Conservation (phyloP, 92 coral and sea anemone genomes). For the Parazoanthus swiftii region DNA sequence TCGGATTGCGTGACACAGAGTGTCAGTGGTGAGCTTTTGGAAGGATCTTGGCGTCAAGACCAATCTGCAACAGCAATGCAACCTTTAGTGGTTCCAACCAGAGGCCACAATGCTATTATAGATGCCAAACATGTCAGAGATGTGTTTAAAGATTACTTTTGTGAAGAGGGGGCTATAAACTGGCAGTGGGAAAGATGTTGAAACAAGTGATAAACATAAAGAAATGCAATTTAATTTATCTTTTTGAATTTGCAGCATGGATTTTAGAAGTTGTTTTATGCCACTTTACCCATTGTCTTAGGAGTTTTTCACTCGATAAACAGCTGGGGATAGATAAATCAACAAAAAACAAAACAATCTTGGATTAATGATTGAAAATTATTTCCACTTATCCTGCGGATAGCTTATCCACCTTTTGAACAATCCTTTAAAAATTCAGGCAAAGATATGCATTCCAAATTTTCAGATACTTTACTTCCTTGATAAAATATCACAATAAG, state of each 20-base stretch:
- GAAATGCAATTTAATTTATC: neutral
- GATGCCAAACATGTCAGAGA: conserved; percentile 39
- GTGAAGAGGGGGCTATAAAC: conserved; percentile 36
- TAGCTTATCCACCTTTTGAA: too few relatives aligned
- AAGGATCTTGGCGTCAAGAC: conserved; percentile 36
- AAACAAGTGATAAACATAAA: conserved; percentile 2
- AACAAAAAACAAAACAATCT: neutral
- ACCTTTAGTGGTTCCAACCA: conserved; percentile 27
- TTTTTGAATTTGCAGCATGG: neutral
- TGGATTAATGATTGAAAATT: neutral
- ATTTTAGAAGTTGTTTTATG: neutral
- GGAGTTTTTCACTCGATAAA: neutral
- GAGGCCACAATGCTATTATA: conserved; percentile 26
- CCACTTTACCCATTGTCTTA: neutral
- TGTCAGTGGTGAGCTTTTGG: conserved; percentile 20
- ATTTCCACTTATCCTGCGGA: neutral
- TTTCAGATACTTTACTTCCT: neutral
- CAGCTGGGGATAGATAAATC: neutral
- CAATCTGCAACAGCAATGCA: neutral
- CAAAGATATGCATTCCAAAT: conserved; percentile 9
- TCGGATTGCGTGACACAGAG: conserved; percentile 45
- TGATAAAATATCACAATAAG: neutral
- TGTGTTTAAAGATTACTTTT: conserved; percentile 25
- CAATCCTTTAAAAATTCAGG: neutral
- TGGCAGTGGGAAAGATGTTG: conserved; percentile 46